Percentiles rank a stretch among this genome's conserved stretches.
These are phyloP conservation scores for Chlorocebus sabaeus DNA, from an alignment of 2,113 vertebrate genomes.

Conservation along the genomic window DNA sequence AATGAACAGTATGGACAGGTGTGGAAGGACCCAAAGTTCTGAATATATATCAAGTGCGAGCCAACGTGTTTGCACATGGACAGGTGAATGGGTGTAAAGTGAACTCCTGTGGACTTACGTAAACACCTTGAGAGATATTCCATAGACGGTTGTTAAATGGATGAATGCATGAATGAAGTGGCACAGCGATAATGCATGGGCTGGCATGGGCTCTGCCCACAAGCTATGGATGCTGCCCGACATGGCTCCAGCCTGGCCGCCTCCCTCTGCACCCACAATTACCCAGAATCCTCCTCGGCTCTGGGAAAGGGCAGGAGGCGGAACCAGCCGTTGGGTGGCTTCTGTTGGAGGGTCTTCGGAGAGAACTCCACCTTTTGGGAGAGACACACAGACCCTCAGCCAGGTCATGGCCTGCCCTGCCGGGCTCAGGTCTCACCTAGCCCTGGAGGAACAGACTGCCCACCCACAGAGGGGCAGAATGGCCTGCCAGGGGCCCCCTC, in stretches of 20 bases:
- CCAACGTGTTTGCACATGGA: rapidly evolving
- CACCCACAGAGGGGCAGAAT: neutral
- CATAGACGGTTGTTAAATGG: rapidly evolving
- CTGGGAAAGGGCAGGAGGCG: constrained; percentile 90
- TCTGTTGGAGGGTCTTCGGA: constrained; percentile 81
- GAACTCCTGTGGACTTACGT: rapidly evolving
- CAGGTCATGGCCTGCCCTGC: neutral
- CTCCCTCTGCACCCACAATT: constrained; percentile 27
- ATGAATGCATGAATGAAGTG: neutral
- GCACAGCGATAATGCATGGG: rapidly evolving
- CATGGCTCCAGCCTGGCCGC: neutral
- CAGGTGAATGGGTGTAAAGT: neutral
- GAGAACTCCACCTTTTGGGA: constrained; percentile 87
- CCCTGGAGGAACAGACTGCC: neutral
- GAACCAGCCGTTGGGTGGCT: constrained; percentile 89
- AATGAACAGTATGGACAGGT: neutral
- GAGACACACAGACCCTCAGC: neutral
- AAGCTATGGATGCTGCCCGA: neutral
- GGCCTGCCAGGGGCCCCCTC: neutral
- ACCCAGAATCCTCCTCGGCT: constrained; percentile 84
- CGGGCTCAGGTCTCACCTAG: too few relatives aligned
- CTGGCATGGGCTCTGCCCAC: neutral
- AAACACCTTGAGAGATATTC: rapidly evolving
- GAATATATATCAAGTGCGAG: neutral
- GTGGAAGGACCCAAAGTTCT: neutral